A percentile compares a stretch with the other conserved stretches of the same genome.
These are phyloP conservation scores for Synergus itoensis DNA, from an alignment of 2,888 invertebrate species.

Conservation along the genomic window DNA sequence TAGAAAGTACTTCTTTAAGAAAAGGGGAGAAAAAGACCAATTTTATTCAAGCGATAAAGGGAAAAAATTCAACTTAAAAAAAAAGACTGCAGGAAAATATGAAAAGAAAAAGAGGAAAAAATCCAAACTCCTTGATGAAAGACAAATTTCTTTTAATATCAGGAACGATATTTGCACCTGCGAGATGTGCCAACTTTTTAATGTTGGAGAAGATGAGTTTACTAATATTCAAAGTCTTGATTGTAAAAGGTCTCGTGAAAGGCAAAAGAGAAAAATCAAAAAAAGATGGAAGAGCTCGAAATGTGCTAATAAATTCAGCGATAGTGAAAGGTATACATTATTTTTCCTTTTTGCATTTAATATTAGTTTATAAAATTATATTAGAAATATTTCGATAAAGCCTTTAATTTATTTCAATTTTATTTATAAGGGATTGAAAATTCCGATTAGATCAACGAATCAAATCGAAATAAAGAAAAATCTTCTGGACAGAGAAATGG, in stretches of 20 bases:
- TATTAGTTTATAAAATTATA: background rate
- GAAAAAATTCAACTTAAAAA: background rate
- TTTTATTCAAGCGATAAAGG: background rate
- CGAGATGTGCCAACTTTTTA: conserved; percentile 27
- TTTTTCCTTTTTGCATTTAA: background rate
- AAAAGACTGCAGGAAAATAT: background rate
- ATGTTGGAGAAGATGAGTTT: conserved; percentile 21
- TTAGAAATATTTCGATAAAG: background rate
- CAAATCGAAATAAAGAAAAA: background rate
- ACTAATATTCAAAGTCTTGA: background rate
- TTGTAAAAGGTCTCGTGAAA: conserved; percentile 17
- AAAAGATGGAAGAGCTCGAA: background rate
- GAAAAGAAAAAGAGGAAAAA: conserved; percentile 16
- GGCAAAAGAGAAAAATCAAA: conserved; percentile 14
- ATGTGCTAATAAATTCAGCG: background rate
- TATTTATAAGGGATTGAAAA: background rate
- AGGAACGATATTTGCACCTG: conserved; percentile 5
- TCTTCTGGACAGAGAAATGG: background rate
- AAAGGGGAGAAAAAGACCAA: background rate
- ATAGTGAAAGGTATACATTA: background rate
- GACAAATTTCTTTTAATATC: background rate
- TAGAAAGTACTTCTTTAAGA: conserved; percentile 1
- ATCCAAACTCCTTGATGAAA: background rate
- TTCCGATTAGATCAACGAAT: background rate
- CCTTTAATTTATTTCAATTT: background rate